Base-by-base conservation (phyloP, 2,888 invertebrate genomes). In the Euclidia mi region DNA sequence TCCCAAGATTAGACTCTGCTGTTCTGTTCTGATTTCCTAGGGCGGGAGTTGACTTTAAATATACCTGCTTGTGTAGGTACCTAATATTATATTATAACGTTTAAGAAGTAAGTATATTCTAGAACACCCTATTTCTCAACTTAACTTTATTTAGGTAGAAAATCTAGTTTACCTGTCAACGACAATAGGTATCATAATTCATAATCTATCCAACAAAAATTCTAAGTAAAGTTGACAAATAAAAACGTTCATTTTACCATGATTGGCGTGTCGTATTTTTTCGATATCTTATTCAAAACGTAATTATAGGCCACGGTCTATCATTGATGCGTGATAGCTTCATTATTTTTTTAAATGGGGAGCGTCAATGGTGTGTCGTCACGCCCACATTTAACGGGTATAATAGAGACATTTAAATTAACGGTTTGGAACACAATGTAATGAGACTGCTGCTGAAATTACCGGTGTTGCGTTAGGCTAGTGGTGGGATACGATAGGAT, bases 381-480 rank as follows among this genome's bases (percentile, higher is more conserved):
- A 78, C 92, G 84, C 91, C 91, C 81, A 72, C 86, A 80, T 83
- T 88, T 89, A 77, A 64, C 87, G 77, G 80, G 59, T 79, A 71
- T 85, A 89, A 89, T 84, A 87, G 76, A 87, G 89, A 90, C 89
- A 79, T 89, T 66, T 65, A 88, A 91, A 91, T 89, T 90, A 78
- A 49, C 53, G 85, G 90, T 81, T 88, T 76, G 49, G 56, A 60
- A 68, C 64, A 63, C 47, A 69, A 72, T 72, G 76, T 79, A 79
- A 81, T 77, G 69, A 63, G 66, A 73, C 63, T 55, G 51, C 17
- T 40, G 40, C 46, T 46, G 44, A 48, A 65, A 40, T 66, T 56
- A 57, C 38, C 49, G 11, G 32, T 37, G 34, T 78, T 78, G 80
- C 76, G 78, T 56, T 63, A 78, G 42, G 17, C 44, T 79, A 83